Conservation (phyloP, 1,140 invertebrate genomes). For the Hormaphis cornu region DNA sequence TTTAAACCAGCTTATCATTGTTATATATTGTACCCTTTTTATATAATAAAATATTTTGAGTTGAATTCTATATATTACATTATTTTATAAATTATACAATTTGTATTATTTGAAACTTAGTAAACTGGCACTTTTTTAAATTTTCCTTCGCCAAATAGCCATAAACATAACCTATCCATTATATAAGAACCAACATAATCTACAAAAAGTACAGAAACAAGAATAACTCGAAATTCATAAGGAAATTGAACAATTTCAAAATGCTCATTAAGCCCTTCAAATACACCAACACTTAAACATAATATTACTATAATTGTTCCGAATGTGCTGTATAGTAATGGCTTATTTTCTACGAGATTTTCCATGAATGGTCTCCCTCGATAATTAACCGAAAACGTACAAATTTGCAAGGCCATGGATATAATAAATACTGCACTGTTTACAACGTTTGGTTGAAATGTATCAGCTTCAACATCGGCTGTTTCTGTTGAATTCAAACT, state of each 20-base stretch:
- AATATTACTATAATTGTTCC: conserved; percentile 63
- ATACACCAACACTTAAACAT: conserved; percentile 60
- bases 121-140: conserved; percentile 38
- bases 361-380: conserved; percentile 98
- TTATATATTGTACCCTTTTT: too few relatives aligned
- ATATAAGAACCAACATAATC: conserved; percentile 75
- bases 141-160: conserved; percentile 76
- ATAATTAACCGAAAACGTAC: conserved; percentile 98
- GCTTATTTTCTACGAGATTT: conserved; percentile 81
- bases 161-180: conserved; percentile 74
- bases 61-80: background rate
- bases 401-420: conserved; percentile 91
- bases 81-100: background rate
- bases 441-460: conserved; percentile 85
- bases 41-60: background rate
- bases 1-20: too few relatives aligned
- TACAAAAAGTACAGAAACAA: conserved; percentile 66
- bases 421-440: conserved; percentile 99
- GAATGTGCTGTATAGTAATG: conserved; percentile 80
- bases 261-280: conserved; percentile 66
- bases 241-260: conserved; percentile 89
- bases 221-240: conserved; percentile 72
- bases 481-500: conserved; percentile 34
- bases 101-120: background rate
- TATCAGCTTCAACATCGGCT: conserved; percentile 68